phyloP scores from a whole-genome alignment of 2,888 invertebrate species.

The Rotaria magnacalcarata region DNA sequence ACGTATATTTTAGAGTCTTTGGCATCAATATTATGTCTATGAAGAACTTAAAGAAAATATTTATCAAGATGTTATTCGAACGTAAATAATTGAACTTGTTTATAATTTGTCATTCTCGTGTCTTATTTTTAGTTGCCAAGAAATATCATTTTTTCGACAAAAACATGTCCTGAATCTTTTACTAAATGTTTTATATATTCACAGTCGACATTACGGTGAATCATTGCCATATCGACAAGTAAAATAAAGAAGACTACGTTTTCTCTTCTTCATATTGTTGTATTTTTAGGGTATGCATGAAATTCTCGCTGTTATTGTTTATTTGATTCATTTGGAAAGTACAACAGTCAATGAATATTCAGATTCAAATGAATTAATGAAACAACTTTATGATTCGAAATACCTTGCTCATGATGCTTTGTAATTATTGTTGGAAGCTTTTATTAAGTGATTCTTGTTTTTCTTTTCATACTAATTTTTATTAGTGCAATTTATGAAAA shows the following conservation, averaged over 20 bases:
- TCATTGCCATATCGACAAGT: background rate
- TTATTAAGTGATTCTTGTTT: too few relatives aligned
- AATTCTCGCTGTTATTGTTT: background rate
- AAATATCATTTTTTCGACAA: constrained; percentile 16
- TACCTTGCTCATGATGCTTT: constrained; percentile 24
- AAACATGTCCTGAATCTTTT: background rate
- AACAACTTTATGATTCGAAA: background rate
- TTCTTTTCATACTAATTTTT: background rate
- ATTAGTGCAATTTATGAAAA: constrained; percentile 4
- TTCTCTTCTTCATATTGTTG: background rate
- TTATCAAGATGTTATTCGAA: constrained; percentile 29
- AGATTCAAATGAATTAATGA: background rate
- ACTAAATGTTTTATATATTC: background rate
- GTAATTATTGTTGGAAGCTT: background rate
- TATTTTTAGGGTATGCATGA: constrained; percentile 16
- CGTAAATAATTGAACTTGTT: background rate
- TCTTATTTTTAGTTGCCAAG: background rate
- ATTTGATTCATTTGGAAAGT: constrained; percentile 7
- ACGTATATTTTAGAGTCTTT: background rate
- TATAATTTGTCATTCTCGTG: background rate
- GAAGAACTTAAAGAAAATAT: constrained; percentile 21
- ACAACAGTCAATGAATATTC: background rate
- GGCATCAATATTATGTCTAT: background rate
- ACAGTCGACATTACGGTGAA: background rate
- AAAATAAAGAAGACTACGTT: background rate